Evolutionary conservation across 2,797 vertebrate species (phyloP), one percentile per base, ranked within the genome.

Genomic region (Enteromius thamalakanensis): DNA sequence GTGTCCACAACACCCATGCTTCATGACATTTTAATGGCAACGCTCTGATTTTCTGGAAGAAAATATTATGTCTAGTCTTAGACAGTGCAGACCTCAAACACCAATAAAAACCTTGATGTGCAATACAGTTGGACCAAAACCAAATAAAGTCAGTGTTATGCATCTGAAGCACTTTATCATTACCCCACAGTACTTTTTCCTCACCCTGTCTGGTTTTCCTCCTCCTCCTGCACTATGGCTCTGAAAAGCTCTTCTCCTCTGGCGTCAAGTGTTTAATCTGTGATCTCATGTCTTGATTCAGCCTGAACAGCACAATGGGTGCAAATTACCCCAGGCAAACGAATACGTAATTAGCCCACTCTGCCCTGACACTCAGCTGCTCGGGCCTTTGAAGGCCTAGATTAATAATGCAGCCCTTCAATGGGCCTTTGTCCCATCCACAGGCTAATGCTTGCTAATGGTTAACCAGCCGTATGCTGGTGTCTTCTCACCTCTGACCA

Each of bases 231-330:
- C 40, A 40, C 19, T 45, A 51, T 58, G 67, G 65, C 32, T 81
- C 49, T 85, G 84, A 86, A 85, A 79, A 84, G 86, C 84, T 83
- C 78, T 60, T 86, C 83, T 85, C 51, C 14, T 60, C 76, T 78
- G 10, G 11, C 40, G 87, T 92, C 93, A 94, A 94, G 94, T 94
- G 91, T 91, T 92, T 94, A 94, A 95, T 94, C 92, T 93, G 92
- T 92, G 93, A 94, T 94, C 92, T 94, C 89, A 86, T 93, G 92
- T 94, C 90, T 93, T 89, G 91, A 94, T 92, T 91, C 89, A 89
- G 91, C 93, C 92, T 90, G 91, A 83, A 0, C 84, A 29, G 69
- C 91, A 95, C 93, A 95, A 95, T 93, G 91, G 90, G 90, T 89
- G 87, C 92, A 92, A 93, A 95, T 94, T 89, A 93, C 86, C 87